Evolutionary conservation across 2,888 invertebrate genomes (phyloP), one percentile per base, ranked within the genome.

Genomic region (Tupiocoris notatus): DNA sequence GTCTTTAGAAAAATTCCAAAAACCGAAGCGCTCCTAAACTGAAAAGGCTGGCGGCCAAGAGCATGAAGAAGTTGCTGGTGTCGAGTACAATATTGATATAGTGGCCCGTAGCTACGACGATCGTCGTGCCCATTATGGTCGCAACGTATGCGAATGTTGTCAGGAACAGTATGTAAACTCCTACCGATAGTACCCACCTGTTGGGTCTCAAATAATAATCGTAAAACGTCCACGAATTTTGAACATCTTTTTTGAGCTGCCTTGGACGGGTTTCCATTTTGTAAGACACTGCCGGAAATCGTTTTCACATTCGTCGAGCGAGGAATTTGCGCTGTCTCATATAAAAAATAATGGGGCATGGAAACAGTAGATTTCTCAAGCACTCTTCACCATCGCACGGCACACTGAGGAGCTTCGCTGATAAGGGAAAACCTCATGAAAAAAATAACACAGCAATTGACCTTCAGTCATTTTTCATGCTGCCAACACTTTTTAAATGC

Each of bases 1-100:
- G n/a, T n/a, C n/a, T n/a, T 70, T 25, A 70, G 18, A 70, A 59
- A 24, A 70, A 70, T 18, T 70, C 70, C 70, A 70, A 59, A n/a
- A 59, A 59, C 12, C 70, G 58, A 12, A 70, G 70, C 2, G 23
- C 17, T 24, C n/a, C 16, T 17, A 70, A 59, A 20, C 70, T 70
- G 70, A 70, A 58, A 1, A 70, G 24, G 22, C 23, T 70, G 7
- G 70, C 70, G 17, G 17, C 70, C 24, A 70, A 59, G 16, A 70
- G 59, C 24, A 58, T 24, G 61, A 70, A 59, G 17, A 70, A 70
- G 17, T 58, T 57, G 25, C 25, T 70, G n/a, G 61, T n/a, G 25
- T 70, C 70, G 0, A 70, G 21, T 22, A 23, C 54, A 17, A 70
- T 59, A 1, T 59, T 25, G 1, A 70, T 70, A 17, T 70, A 59